Percentiles rank a stretch among this genome's conserved stretches.
Evolutionary conservation across 2,797 vertebrate genomes (phyloP).

Genomic region (Manis crassicaudata): DNA sequence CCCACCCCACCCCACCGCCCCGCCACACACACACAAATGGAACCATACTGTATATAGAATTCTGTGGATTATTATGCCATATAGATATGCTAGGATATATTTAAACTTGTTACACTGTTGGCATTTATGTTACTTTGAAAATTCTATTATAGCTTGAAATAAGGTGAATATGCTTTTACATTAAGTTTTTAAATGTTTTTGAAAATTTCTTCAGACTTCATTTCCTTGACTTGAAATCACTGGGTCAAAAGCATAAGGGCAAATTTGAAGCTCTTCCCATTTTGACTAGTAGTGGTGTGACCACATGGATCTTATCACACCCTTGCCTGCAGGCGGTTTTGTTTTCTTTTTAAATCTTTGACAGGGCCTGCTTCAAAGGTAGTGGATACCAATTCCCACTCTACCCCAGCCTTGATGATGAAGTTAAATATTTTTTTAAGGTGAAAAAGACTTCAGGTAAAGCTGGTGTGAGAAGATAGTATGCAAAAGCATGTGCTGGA

Average conservation of each 20-base stretch:
- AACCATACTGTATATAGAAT: background rate
- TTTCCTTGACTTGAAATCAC: slow-evolving; percentile 14
- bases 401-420: background rate
- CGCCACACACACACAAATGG: background rate
- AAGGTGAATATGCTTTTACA: background rate
- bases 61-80: background rate
- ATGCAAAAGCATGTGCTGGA: background rate
- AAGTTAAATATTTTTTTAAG: slow-evolving; percentile 13
- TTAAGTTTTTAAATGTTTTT: background rate
- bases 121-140: background rate
- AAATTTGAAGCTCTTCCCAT: background rate
- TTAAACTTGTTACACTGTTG: slow-evolving; percentile 2
- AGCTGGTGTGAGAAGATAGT: background rate
- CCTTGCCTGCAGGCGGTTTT: background rate
- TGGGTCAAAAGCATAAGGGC: background rate
- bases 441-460: background rate
- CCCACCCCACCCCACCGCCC: too few relatives aligned
- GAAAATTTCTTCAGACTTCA: background rate
- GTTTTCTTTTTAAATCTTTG: background rate
- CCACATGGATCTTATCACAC: background rate
- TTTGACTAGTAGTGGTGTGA: background rate
- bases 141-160: background rate
- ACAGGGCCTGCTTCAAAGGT: background rate
- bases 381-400: background rate
- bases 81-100: background rate